Percentiles rank a stretch among this genome's conserved stretches.
Conservation (phyloP, 2,888 invertebrate species). For the Conomelus anceps region DNA sequence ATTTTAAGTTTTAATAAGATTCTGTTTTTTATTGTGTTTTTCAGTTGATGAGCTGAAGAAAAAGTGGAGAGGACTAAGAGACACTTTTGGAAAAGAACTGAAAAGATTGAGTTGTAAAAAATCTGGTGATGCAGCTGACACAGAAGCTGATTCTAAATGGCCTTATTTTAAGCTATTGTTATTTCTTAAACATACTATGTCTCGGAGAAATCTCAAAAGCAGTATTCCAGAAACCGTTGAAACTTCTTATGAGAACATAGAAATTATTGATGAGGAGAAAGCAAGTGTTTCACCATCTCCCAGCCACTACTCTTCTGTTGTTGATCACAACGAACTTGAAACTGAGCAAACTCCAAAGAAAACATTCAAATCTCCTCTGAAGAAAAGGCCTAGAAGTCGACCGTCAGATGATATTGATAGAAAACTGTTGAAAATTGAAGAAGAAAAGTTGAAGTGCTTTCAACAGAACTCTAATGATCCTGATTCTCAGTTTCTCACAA, state of each 20-base stretch:
- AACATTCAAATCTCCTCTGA: not conserved
- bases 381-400: too few relatives aligned
- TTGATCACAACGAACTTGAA: not conserved
- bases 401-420: too few relatives aligned
- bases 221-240: conserved; percentile 1
- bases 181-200: conserved; percentile 8
- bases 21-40: not conserved
- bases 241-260: not conserved
- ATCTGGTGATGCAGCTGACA: conserved; percentile 10
- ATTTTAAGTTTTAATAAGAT: not conserved
- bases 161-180: conserved; percentile 1
- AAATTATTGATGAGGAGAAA: too few relatives aligned
- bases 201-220: conserved; percentile 12
- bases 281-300: not conserved
- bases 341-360: not conserved
- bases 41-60: conserved; percentile 13
- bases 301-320: not conserved
- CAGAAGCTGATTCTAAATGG: not conserved
- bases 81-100: conserved; percentile 18
- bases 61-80: conserved; percentile 10
- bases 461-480: not conserved
- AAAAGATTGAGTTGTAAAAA: conserved; percentile 6
- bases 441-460: not conserved
- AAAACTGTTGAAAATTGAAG: not conserved
- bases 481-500: not conserved